Base-by-base conservation (phyloP, 2,113 vertebrate genomes). In the Channa maculata region DNA sequence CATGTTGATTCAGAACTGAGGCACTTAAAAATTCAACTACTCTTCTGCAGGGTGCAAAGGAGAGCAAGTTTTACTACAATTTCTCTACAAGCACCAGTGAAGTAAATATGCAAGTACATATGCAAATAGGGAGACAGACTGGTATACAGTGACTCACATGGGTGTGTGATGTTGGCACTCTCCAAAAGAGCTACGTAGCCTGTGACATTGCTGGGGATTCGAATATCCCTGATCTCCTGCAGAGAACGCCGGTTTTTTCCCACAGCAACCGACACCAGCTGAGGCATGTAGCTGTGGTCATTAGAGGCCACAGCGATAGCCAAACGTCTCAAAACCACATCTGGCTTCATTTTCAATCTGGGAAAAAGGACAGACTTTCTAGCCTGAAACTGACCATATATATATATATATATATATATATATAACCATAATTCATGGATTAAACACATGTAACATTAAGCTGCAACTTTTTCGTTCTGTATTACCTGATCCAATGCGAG, bases 261-360 rank as follows among this genome's bases (percentile, higher is more conserved):
- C 73, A 98, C 96, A 0, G 97, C 95, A 4, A 99, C 96, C 0
- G 96, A 98, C 11, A 99, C 96, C 74, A 99, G 95, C 93, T 99
- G 98, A 7, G 98, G 98, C 98, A 99, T 99, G 90, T 99, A 99
- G 86, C 97, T 99, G 94, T 98, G 97, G 94, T 99, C 98, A 0
- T 91, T 96, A 5, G 97, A 95, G 2, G 96, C 96, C 79, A 99
- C 97, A 0, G 97, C 97, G 11, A 99, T 96, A 61, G 97, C 97
- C 72, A 99, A 84, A 33, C 97, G 97, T 60, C 96, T 94, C 81
- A 99, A 85, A 58, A 98, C 96, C 51, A 99, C 95, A 36, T 98
- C 97, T 14, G 96, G 96, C 69, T 99, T 99, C 96, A 99, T 95
- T 92, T 97, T 97, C 71, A 99, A 94, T 77, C 98, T 99, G 93